Evolutionary conservation across 2,888 invertebrate species (phyloP).

Genomic region (Cerceris rybyensis): DNA sequence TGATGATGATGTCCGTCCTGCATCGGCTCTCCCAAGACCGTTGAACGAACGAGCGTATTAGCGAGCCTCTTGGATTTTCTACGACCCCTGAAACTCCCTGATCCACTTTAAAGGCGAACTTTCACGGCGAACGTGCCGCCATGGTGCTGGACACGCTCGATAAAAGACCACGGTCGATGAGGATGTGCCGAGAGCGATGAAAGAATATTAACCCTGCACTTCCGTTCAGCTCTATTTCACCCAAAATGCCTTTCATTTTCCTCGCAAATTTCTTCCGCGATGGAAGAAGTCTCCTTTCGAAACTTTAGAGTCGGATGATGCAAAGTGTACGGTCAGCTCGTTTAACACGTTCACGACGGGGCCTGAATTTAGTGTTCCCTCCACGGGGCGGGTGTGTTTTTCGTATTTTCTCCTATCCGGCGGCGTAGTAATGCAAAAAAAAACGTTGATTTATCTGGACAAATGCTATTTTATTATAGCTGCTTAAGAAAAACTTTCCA

Average conservation of each 20-base stretch:
- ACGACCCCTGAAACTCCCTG: constrained; percentile 43
- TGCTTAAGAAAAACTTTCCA: too few species aligned
- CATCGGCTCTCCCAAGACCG: constrained; percentile 8
- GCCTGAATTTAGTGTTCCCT: too few species aligned
- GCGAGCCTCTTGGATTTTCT: constrained; percentile 32
- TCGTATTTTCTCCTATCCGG: too few species aligned
- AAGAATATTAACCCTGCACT: constrained; percentile 47
- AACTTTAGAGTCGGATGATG: too few species aligned
- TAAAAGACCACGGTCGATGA: not conserved
- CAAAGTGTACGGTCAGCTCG: too few species aligned
- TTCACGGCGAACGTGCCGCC: constrained; percentile 50
- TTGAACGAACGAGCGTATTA: constrained; percentile 10
- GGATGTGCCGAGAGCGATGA: constrained; percentile 13
- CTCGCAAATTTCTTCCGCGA: not conserved
- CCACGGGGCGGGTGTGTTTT: too few species aligned
- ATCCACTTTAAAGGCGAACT: constrained; percentile 54
- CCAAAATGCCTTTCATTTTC: not conserved
- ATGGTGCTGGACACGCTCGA: constrained; percentile 1
- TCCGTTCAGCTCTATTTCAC: not conserved
- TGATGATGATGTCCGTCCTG: not conserved
- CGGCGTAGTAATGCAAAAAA: too few species aligned
- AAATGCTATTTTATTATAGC: too few species aligned
- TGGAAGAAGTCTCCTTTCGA: too few species aligned
- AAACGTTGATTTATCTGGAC: too few species aligned
- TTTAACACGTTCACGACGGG: too few species aligned